These are phyloP conservation scores for Deilephila porcellus DNA, from an alignment of 2,888 invertebrate genomes.

Conservation along the genomic window DNA sequence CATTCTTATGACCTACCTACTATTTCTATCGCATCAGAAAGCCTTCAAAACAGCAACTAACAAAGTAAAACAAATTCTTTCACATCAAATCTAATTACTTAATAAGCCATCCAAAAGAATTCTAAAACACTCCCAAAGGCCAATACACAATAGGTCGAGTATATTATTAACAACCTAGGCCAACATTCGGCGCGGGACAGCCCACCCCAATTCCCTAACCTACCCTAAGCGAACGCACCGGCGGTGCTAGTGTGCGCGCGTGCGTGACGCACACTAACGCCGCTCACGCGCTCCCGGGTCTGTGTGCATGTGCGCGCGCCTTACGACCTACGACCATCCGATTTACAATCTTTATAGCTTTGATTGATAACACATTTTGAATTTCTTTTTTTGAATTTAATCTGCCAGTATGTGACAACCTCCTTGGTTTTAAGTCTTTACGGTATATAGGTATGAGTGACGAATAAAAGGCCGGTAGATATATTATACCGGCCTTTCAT, in stretches of 20 bases:
- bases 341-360: conserved; percentile 29
- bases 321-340: conserved; percentile 34
- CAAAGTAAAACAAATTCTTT: no score
- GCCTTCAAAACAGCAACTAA: no score
- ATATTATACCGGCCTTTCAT: no score
- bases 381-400: background rate
- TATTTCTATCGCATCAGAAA: background rate
- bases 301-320: conserved; percentile 42
- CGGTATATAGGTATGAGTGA: no score
- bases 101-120: conserved; percentile 19
- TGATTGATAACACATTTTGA: conserved; percentile 1
- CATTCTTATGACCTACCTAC: background rate
- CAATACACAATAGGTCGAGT: conserved; percentile 53
- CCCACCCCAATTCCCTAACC: conserved; percentile 79
- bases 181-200: conserved; percentile 71
- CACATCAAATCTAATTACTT: no score
- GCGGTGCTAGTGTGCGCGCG: conserved; percentile 46
- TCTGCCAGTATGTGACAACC: background rate
- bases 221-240: conserved; percentile 67
- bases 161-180: conserved; percentile 76
- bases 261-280: conserved; percentile 37
- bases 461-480: no score
- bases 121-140: conserved; percentile 43
- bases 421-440: no score
- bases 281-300: conserved; percentile 29